A percentile compares a stretch with the other conserved stretches of the same genome.
phyloP scores from a whole-genome alignment of 2,113 vertebrate species.

The Sinocyclocheilus rhinocerous region DNA sequence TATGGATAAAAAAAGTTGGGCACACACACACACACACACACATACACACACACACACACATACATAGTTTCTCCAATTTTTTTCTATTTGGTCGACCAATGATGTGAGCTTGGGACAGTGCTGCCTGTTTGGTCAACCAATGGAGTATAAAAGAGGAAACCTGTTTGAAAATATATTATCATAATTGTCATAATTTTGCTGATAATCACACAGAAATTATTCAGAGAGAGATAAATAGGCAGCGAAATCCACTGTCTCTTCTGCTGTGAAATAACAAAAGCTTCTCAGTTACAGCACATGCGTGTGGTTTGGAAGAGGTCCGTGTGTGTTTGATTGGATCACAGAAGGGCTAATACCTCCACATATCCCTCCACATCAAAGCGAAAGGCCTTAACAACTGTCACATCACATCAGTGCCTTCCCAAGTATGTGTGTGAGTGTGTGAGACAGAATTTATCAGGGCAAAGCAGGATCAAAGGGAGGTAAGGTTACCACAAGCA shows the following conservation, averaged over 20 bases:
- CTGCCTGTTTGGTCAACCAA: not conserved
- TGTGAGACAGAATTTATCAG: slow-evolving; percentile 24
- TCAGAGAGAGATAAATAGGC: not conserved
- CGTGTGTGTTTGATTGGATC: slow-evolving; percentile 44
- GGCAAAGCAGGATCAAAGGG: slow-evolving; percentile 54
- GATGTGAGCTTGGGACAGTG: not conserved
- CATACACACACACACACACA: too few species aligned
- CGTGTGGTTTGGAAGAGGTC: slow-evolving; percentile 39
- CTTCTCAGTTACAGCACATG: slow-evolving; percentile 33
- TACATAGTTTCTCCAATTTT: too few species aligned
- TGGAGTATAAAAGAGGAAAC: too few species aligned
- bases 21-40: too few species aligned
- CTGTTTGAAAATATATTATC: too few species aligned
- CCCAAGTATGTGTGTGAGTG: slow-evolving; percentile 3
- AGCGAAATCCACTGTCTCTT: not conserved
- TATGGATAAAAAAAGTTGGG: too few species aligned
- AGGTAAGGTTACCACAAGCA: slow-evolving; percentile 55
- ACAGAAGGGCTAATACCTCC: slow-evolving; percentile 56
- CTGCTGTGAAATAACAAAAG: slow-evolving; percentile 4
- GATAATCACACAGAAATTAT: not conserved
- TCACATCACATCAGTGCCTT: slow-evolving; percentile 57
- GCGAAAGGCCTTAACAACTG: slow-evolving; percentile 56
- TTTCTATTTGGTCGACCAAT: not conserved
- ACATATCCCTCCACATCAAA: slow-evolving; percentile 58
- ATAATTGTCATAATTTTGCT: not conserved